phyloP scores from a whole-genome alignment of 2,113 vertebrate species.

The cattle (Bos taurus) region ARS-UCD2.0 NC_037332.1:107442001-107442500 shows the following conservation, averaged over 20 bases:
- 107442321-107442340: not conserved
- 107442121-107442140: not conserved
- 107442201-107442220: not conserved
- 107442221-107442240: not conserved
- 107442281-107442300: not conserved
- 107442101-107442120: not conserved
- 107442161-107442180: not conserved
- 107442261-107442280: not conserved
- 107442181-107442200: not conserved
- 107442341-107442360: not conserved
- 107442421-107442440: not conserved
- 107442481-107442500: not conserved
- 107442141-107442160: not conserved
- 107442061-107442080: not conserved
- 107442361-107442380: not conserved
- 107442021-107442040: not conserved
- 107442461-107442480: not conserved
- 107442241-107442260: not conserved
- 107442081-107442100: not conserved
- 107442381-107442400: not conserved
- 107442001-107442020: not conserved
- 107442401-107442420: not conserved
- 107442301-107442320: not conserved
- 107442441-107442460: not conserved
- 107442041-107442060: not conserved